phyloP scores from a whole-genome alignment of 2,797 vertebrate genomes.

The Coendou prehensilis region DNA sequence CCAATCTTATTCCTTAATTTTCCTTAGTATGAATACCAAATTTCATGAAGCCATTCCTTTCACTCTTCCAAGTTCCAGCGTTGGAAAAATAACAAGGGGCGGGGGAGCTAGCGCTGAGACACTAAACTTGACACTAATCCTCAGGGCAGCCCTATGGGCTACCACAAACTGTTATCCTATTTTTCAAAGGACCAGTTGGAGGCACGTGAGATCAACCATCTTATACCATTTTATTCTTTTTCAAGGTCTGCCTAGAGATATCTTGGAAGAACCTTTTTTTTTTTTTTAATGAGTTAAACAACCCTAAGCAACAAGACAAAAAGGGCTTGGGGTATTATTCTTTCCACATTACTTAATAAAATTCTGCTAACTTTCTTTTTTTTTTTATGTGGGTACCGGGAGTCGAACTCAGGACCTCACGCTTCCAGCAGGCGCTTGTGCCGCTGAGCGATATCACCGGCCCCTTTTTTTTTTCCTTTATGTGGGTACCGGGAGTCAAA shows the following conservation, averaged over 20 bases:
- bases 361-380: neutral
- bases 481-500: too few relatives aligned
- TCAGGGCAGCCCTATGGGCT: neutral
- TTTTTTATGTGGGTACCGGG: too few relatives aligned
- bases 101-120: neutral
- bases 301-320: neutral
- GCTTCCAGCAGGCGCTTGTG: too few relatives aligned
- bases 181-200: slow-evolving; percentile 5
- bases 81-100: neutral
- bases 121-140: neutral
- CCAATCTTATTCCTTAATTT: neutral
- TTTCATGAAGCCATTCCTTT: neutral
- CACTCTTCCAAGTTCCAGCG: neutral
- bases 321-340: neutral
- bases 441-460: too few relatives aligned
- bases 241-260: neutral
- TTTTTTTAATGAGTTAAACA: neutral
- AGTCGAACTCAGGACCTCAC: too few relatives aligned
- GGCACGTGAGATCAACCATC: neutral
- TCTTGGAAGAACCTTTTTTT: neutral
- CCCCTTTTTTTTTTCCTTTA: too few relatives aligned
- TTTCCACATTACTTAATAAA: neutral
- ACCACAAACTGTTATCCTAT: neutral
- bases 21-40: neutral
- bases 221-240: neutral